Evolutionary conservation across 2,113 vertebrate genomes (phyloP).

Genomic region (Fulica atra): DNA sequence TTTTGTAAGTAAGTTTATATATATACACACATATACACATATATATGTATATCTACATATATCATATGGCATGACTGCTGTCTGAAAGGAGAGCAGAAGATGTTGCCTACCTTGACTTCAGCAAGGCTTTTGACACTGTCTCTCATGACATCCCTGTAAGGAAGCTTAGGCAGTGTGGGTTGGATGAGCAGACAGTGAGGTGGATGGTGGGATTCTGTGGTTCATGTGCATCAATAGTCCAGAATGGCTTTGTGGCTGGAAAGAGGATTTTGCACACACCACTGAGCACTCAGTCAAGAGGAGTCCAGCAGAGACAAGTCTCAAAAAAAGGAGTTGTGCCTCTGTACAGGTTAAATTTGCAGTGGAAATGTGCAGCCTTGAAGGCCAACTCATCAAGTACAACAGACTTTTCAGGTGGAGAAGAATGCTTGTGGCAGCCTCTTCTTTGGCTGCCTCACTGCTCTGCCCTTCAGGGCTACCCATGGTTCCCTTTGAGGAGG

Average conservation of each 20-base stretch:
- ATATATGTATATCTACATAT: too few species aligned
- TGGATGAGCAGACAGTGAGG: too few species aligned
- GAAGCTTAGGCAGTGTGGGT: too few species aligned
- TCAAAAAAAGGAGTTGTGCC: not conserved
- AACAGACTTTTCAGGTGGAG: not conserved
- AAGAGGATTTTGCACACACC: not conserved
- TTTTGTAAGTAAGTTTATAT: not conserved
- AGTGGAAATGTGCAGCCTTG: not conserved
- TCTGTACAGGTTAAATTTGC: not conserved
- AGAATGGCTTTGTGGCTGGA: not conserved
- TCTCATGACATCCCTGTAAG: too few species aligned
- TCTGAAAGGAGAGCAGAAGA: too few species aligned
- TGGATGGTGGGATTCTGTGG: too few species aligned
- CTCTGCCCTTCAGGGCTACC: not conserved
- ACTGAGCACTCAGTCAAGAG: not conserved
- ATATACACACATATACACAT: too few species aligned
- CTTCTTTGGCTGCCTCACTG: not conserved
- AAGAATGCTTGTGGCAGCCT: not conserved
- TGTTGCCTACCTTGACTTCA: too few species aligned
- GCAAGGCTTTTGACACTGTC: too few species aligned
- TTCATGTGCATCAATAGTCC: not conserved
- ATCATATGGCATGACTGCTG: too few species aligned
- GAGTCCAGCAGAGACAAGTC: not conserved
- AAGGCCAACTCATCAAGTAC: rapidly evolving
- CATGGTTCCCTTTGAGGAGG: not conserved